Percentiles rank a stretch among this genome's conserved stretches.
These are phyloP conservation scores for Peromyscus californicus DNA, from an alignment of 2,113 vertebrate genomes.

Conservation along the genomic window DNA sequence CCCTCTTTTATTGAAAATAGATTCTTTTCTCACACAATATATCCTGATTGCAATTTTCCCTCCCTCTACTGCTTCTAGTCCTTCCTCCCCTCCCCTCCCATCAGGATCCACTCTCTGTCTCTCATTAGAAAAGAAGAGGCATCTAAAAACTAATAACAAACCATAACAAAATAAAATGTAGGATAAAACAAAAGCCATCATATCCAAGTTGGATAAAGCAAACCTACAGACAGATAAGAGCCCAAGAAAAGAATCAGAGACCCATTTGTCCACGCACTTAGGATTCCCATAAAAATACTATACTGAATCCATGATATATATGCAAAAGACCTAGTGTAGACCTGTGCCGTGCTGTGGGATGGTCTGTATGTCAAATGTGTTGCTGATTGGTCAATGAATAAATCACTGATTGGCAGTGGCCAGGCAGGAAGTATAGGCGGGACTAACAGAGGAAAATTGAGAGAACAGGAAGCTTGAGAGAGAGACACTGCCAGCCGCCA, in stretches of 20 bases:
- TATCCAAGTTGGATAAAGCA: background rate
- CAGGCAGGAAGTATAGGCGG: too few species aligned
- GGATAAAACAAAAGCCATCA: background rate
- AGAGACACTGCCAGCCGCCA: too few species aligned
- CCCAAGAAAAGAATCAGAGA: background rate
- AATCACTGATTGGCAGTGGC: too few species aligned
- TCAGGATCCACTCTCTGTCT: background rate
- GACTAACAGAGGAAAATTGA: too few species aligned
- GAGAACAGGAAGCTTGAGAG: too few species aligned
- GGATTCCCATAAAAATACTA: background rate
- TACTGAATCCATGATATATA: background rate
- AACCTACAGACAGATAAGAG: background rate
- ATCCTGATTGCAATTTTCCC: background rate
- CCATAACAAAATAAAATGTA: background rate
- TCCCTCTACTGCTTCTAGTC: background rate
- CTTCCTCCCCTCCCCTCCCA: fast-evolving
- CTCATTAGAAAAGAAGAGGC: background rate
- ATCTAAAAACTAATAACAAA: background rate
- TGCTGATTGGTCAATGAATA: too few species aligned
- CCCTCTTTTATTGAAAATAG: background rate
- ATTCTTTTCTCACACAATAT: background rate
- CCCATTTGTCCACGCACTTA: background rate
- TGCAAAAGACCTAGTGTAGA: background rate
- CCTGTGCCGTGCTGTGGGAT: too few species aligned
- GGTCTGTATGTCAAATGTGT: too few species aligned